Conservation (phyloP, 92 coral and sea anemone genomes). For the Epizoanthus fatuus region DNA sequence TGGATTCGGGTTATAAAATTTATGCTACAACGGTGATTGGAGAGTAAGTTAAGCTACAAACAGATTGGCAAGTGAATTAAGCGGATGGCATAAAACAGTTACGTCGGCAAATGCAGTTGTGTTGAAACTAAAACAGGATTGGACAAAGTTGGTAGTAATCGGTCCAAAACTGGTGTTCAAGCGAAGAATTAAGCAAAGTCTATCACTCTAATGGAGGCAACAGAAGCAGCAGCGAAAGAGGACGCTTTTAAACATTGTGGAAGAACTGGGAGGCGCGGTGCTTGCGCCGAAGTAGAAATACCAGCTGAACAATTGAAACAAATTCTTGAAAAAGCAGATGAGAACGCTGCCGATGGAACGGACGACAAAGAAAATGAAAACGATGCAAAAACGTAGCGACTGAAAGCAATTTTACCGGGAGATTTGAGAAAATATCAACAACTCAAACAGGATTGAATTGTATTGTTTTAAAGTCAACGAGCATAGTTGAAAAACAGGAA, state of each 20-base stretch:
- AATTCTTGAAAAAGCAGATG: conserved; percentile 60
- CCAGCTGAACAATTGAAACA: conserved; percentile 68
- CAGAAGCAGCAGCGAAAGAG: conserved; percentile 7
- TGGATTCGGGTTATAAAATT: not conserved
- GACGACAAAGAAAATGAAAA: conserved; percentile 13
- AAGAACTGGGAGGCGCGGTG: conserved; percentile 83
- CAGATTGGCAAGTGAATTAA: not conserved
- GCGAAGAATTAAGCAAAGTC: not conserved
- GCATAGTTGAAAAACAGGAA: not conserved
- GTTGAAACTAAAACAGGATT: not conserved
- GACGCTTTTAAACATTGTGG: conserved; percentile 75
- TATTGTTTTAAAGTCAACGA: not conserved
- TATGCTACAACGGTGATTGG: not conserved
- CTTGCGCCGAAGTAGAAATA: conserved; percentile 66
- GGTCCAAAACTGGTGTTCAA: not conserved
- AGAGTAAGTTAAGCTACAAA: not conserved
- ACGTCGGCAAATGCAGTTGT: not conserved
- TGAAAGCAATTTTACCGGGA: not conserved
- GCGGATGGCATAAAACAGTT: not conserved
- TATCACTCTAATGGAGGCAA: conserved; percentile 19
- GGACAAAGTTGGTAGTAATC: not conserved
- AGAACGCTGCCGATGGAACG: conserved; percentile 15
- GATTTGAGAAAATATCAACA: not conserved
- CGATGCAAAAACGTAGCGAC: not conserved
- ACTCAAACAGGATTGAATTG: not conserved